Percentiles rank a stretch among this genome's conserved stretches.
phyloP scores from a whole-genome alignment of 2,888 invertebrate species.

The Dryomyza anilis region DNA sequence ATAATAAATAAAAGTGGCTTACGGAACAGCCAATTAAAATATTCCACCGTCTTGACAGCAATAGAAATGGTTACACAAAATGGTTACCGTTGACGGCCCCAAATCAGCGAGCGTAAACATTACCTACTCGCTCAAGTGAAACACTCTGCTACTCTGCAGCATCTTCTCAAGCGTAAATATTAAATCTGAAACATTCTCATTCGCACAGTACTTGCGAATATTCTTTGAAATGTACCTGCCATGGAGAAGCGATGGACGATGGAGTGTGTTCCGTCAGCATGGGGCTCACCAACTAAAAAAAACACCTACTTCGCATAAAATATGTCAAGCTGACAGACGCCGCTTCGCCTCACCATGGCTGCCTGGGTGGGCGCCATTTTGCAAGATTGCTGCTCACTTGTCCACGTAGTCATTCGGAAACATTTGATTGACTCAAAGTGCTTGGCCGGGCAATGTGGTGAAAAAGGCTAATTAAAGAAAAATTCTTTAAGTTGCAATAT shows the following conservation, averaged over 20 bases:
- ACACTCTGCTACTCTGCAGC: conserved; percentile 1
- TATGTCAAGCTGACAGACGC: conserved; percentile 2
- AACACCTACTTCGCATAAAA: too few species aligned
- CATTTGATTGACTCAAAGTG: conserved; percentile 23
- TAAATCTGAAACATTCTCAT: conserved; percentile 23
- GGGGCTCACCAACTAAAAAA: background rate
- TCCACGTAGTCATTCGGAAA: conserved; percentile 23
- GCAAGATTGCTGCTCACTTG: conserved; percentile 3
- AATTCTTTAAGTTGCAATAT: too few species aligned
- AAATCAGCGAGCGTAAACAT: conserved; percentile 22
- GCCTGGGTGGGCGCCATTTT: conserved; percentile 11
- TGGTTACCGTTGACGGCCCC: conserved; percentile 14
- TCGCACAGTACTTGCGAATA: conserved; percentile 10
- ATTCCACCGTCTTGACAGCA: conserved; percentile 29
- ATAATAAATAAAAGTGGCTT: conserved; percentile 11
- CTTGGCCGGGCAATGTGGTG: too few species aligned
- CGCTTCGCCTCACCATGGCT: background rate
- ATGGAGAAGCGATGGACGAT: background rate
- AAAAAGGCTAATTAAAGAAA: conserved; percentile 12
- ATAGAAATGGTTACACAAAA: background rate
- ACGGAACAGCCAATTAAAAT: conserved; percentile 33
- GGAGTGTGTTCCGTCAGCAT: background rate
- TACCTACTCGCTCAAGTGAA: conserved; percentile 16
- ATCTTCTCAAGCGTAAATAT: conserved; percentile 17
- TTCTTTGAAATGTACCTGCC: conserved; percentile 19